Base-by-base conservation (phyloP, 2,113 vertebrate species). In the Origma solitaria region DNA sequence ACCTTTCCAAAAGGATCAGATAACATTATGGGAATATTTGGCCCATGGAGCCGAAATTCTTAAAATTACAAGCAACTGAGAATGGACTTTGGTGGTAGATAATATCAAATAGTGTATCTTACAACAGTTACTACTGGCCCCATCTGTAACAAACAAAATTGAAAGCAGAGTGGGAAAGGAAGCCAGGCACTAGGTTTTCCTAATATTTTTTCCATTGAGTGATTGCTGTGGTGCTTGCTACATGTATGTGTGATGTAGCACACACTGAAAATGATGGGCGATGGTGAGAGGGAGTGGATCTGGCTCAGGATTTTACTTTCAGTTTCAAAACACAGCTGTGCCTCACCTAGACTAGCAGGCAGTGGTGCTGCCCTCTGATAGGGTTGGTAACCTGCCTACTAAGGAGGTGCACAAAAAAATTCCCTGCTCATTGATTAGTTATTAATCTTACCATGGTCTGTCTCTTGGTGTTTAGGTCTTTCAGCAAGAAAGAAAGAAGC, bases 391-490 rank as follows among this genome's bases (percentile, higher is more conserved):
- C 64, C 70, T 82, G 7, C 49, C 82, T 57, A 7, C 58, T 56
- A 45, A 83, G 56, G 47, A 76, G 30, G 14, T 17, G 17, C 47
- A 66, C 58, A 47, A 11, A 22, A 56, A 35, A 44, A 83, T 68
- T 56, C 50, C 60, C 61, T 79, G 49, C 33, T 76, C 22, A 5
- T 33, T 80, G 57, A 40, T 84, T 69, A 70, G 15, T 61, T 75
- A 15, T 20, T 92, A 56, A 73, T 49, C 60, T 77, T 56, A 72
- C 51, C 9, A 0, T 51, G 61, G 33, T 96, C 25, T 94, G 13
- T 92, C 75, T 91, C 38, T 94, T 51, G 88, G 13, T 4, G 57
- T 96, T 85, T 73, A 98, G 98, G 94, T 96, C 92, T 37, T 82
- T 71, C 33, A 47, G 35, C 85, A 97, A 72, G 82, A 69, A 95